Base-by-base conservation (phyloP, 2,113 vertebrate species). In the Manacus vitellinus region DNA sequence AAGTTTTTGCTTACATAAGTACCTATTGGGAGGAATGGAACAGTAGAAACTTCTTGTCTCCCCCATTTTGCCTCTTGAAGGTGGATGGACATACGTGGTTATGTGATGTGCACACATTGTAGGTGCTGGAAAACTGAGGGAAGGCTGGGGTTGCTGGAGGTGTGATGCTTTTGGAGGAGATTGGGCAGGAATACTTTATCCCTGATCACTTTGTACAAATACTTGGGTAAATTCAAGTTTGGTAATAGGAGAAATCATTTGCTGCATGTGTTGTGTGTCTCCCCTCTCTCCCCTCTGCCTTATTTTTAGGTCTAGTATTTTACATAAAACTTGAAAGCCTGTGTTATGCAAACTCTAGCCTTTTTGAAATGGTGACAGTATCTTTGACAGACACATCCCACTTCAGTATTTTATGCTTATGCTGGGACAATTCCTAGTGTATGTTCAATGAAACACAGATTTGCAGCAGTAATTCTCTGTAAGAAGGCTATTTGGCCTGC, bases 201-300 rank as follows among this genome's bases (percentile, higher is more conserved):
- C 31, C 23, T 12, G 10, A 55, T 39, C 9, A 16, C 56, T 79
- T 58, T 71, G 56, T 35, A 68, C 12, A 55, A 82, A 61, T 37
- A 55, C 3, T 30, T 61, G 14, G 9, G 12, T 74, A 46, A 65
- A 79, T 22, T 79, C 17, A 61, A 65, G 39, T 6, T 51, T 71
- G 10, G 33, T 46, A 37, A 56, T 61, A n/a, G 9, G 17, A 74
- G 56, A 74, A 86, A 61, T 28, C 35, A 41, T 41, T 41, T 56
- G 4, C 12, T 54, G 2, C 2, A 0, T 30, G 12, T 84, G 18
- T n/a, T 7, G 1, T 44, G 5, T 16, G 5, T 6, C 14, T 14
- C 13, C 27, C 14, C 3, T 7, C 14, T 39, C 51, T 52, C 51
- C 35, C 20, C 43, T 41, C 4, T 14, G 3, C 13, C 20, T 56